A percentile compares a stretch with the other conserved stretches of the same genome.
These are phyloP conservation scores for Autographa gamma DNA, from an alignment of 2,888 invertebrate genomes.

Conservation along the genomic window DNA sequence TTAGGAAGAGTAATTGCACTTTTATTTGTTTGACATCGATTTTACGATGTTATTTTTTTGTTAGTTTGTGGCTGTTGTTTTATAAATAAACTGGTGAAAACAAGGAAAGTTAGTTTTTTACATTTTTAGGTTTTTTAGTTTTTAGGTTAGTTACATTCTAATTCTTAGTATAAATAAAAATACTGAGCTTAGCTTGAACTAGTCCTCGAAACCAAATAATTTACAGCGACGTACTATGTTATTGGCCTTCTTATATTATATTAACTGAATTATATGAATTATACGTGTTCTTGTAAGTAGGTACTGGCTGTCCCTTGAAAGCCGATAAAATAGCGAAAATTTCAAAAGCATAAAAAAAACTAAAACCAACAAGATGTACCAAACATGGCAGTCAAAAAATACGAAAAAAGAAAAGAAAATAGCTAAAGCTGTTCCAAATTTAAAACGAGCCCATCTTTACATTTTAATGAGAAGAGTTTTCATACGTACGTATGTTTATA, in stretches of 20 bases:
- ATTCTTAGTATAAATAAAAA: too few species aligned
- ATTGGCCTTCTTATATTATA: too few species aligned
- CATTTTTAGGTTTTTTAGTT: too few species aligned
- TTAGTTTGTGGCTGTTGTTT: background rate
- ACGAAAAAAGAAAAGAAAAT: background rate
- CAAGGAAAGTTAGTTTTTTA: background rate
- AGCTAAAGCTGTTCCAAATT: background rate
- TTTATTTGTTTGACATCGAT: constrained; percentile 59
- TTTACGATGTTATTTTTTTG: constrained; percentile 39
- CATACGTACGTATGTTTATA: constrained; percentile 14
- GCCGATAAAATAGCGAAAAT: too few species aligned
- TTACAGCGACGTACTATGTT: too few species aligned
- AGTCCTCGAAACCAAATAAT: too few species aligned
- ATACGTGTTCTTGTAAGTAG: too few species aligned
- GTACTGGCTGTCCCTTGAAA: too few species aligned
- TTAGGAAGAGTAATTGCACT: constrained; percentile 55
- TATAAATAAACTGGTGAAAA: background rate
- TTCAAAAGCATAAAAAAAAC: too few species aligned
- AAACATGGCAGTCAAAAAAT: background rate
- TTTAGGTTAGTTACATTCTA: too few species aligned
- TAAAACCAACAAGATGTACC: background rate
- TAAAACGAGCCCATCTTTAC: constrained; percentile 11
- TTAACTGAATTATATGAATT: too few species aligned
- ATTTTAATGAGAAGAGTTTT: constrained; percentile 40
- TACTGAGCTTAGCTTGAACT: too few species aligned